phyloP scores from a whole-genome alignment of 2,797 vertebrate genomes.

The Meriones psammophilus region DNA sequence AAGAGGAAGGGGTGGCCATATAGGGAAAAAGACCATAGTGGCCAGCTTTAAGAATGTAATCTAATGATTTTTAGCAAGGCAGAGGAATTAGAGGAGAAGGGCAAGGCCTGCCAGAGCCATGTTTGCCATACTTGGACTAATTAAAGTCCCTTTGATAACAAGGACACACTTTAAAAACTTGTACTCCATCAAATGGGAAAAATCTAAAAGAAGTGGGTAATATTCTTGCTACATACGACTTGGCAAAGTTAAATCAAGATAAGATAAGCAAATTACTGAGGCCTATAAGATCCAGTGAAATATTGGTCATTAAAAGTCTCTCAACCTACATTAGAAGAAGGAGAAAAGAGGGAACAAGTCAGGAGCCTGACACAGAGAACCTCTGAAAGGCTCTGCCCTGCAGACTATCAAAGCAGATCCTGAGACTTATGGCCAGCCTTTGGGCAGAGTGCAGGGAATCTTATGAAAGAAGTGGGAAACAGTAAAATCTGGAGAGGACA shows the following conservation, averaged over 20 bases:
- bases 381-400: no score
- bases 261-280: not conserved
- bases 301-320: not conserved
- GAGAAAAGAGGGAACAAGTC: no score
- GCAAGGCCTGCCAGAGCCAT: not conserved
- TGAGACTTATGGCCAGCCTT: no score
- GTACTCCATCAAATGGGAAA: not conserved
- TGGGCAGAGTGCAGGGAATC: no score
- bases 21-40: not conserved
- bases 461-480: no score
- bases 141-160: not conserved
- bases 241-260: not conserved
- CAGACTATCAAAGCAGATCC: no score
- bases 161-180: not conserved
- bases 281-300: not conserved
- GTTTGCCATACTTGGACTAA: not conserved
- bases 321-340: not conserved
- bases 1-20: not conserved
- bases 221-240: not conserved
- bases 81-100: not conserved
- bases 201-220: not conserved
- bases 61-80: not conserved
- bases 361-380: no score
- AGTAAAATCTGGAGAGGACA: no score
- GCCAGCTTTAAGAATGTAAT: not conserved